phyloP scores from a whole-genome alignment of 1,140 invertebrate species.

The Bombus pyrosoma region DNA sequence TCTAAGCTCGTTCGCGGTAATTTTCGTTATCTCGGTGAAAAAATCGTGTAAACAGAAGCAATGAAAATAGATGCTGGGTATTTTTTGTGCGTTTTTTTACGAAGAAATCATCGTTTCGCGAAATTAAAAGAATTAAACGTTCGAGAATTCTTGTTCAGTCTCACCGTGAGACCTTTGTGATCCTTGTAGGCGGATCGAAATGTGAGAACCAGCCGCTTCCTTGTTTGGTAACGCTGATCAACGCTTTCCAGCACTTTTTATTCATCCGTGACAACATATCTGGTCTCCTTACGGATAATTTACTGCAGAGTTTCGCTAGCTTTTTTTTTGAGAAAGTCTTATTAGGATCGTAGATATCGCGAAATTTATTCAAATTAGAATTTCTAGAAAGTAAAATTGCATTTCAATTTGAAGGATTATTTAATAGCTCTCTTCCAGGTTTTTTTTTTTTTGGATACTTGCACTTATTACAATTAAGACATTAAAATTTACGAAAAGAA shows the following conservation, averaged over 20 bases:
- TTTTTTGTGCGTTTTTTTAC: not conserved
- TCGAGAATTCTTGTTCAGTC: conserved; percentile 37
- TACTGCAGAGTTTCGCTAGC: not conserved
- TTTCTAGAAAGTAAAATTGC: not conserved
- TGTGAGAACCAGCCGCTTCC: conserved; percentile 62
- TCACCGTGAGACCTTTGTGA: conserved; percentile 52
- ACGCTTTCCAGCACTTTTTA: conserved; percentile 50
- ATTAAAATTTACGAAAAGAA: too few relatives aligned
- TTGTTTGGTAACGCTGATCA: conserved; percentile 57
- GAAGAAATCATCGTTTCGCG: not conserved
- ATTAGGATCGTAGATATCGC: not conserved
- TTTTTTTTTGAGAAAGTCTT: not conserved
- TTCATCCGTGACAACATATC: conserved; percentile 37
- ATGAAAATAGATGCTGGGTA: not conserved
- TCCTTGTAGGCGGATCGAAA: conserved; percentile 62
- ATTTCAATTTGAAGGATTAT: not conserved
- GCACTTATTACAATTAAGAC: too few relatives aligned
- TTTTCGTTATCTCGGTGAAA: not conserved
- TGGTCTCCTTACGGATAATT: not conserved
- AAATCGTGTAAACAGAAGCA: not conserved
- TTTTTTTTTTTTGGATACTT: too few relatives aligned
- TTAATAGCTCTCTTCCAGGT: not conserved
- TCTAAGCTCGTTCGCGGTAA: not conserved
- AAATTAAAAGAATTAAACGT: conserved; percentile 31
- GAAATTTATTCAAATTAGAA: not conserved